Conservation (phyloP, 2,113 vertebrate species). For the Piaya cayana region DNA sequence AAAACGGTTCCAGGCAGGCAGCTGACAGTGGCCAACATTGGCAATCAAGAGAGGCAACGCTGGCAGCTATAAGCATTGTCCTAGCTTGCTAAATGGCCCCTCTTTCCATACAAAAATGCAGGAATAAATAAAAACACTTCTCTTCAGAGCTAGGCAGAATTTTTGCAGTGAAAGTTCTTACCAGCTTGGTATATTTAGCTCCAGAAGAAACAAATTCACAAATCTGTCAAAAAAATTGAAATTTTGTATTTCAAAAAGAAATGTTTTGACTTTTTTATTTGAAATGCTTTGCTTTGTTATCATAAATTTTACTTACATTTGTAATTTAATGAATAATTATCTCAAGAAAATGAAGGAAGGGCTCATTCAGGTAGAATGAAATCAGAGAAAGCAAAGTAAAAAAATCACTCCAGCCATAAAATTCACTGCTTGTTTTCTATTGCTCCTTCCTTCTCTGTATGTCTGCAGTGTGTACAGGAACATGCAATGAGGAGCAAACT, state of each 20-base stretch:
- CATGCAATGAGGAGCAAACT: background rate
- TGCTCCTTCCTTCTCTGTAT: background rate
- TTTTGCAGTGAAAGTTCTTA: slow-evolving; percentile 32
- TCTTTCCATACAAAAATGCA: background rate
- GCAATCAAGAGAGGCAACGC: background rate
- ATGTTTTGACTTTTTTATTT: slow-evolving; percentile 36
- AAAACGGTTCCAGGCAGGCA: background rate
- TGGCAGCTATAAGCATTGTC: background rate
- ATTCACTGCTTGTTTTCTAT: background rate
- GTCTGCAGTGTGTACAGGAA: background rate
- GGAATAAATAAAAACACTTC: background rate
- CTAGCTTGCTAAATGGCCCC: background rate
- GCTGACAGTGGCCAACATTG: background rate
- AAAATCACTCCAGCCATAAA: background rate
- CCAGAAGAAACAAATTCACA: slow-evolving; percentile 32
- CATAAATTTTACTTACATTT: background rate
- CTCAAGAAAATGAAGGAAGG: background rate
- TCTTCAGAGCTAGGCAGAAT: background rate
- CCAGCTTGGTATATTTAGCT: slow-evolving; percentile 40
- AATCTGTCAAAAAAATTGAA: slow-evolving; percentile 21
- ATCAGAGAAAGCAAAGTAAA: background rate
- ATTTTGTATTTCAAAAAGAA: slow-evolving; percentile 32
- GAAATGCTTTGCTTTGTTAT: slow-evolving; percentile 35
- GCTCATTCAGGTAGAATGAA: background rate
- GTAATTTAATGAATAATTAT: background rate